These are phyloP conservation scores for Aptenodytes patagonicus DNA, from an alignment of 2,113 vertebrate genomes.

Conservation along the genomic window DNA sequence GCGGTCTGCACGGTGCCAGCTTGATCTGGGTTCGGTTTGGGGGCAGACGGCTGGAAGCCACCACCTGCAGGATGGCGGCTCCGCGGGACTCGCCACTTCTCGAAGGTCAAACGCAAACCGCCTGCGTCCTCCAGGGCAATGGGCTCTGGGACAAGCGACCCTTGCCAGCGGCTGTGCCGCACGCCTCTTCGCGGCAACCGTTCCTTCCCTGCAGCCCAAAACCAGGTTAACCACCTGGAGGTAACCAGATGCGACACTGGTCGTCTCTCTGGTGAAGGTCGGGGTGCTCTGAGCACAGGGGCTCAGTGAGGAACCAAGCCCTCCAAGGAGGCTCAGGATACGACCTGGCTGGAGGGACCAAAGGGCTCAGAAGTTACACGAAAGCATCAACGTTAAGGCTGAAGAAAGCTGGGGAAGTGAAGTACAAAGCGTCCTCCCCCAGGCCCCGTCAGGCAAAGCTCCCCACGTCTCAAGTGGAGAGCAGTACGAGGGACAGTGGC, in stretches of 20 bases:
- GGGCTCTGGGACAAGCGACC: neutral
- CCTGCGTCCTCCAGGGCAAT: rapidly evolving
- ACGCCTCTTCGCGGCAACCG: rapidly evolving
- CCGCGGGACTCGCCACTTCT: rapidly evolving
- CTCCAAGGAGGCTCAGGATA: neutral
- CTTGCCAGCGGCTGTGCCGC: neutral
- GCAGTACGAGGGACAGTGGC: rapidly evolving
- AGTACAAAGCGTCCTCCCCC: neutral
- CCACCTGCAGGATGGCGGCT: rapidly evolving
- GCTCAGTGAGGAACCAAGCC: neutral
- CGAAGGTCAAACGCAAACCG: rapidly evolving
- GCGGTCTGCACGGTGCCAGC: rapidly evolving
- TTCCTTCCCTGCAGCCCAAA: neutral
- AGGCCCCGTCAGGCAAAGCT: neutral
- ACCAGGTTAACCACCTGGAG: neutral
- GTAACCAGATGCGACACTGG: rapidly evolving
- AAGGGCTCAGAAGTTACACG: rapidly evolving
- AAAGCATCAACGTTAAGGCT: neutral
- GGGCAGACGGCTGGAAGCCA: neutral
- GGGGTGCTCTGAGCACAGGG: neutral
- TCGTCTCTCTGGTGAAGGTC: neutral
- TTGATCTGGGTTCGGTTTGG: neutral
- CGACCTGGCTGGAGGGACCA: neutral
- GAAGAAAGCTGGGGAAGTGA: neutral
- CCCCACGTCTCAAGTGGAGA: neutral